Evolutionary conservation across 2,888 invertebrate genomes (phyloP).

Genomic region (Plemyria rubiginata): DNA sequence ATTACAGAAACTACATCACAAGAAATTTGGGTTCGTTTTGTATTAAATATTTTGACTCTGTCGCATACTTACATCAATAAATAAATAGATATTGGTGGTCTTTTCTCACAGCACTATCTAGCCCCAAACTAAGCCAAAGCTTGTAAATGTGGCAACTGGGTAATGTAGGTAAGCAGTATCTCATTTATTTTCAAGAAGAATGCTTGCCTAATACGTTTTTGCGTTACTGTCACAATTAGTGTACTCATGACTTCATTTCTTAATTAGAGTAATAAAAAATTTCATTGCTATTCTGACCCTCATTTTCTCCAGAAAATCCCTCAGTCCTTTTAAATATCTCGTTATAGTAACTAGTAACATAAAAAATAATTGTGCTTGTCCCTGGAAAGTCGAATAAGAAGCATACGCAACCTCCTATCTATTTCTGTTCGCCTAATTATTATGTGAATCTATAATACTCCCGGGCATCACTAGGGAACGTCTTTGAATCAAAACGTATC

Average conservation of each 20-base stretch:
- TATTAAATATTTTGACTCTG: neutral
- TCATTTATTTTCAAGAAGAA: neutral
- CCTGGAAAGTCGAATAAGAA: constrained; percentile 24
- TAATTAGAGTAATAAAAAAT: neutral
- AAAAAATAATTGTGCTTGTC: constrained; percentile 8
- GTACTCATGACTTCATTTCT: neutral
- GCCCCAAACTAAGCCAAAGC: no score
- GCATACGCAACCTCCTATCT: constrained; percentile 43
- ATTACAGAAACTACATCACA: neutral
- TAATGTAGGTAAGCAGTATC: neutral
- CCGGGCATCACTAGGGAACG: constrained; percentile 51
- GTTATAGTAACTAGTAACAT: neutral
- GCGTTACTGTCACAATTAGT: neutral
- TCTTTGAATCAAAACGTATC: constrained; percentile 33
- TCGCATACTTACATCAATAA: neutral
- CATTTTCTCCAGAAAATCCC: neutral
- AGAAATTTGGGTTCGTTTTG: neutral
- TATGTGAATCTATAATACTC: constrained; percentile 65
- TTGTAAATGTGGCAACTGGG: no score
- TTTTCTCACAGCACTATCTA: no score
- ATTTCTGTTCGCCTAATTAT: constrained; percentile 60
- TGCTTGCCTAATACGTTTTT: neutral
- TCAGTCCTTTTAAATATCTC: neutral
- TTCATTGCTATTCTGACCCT: neutral
- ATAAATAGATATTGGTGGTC: no score